A percentile compares a stretch with the other conserved stretches of the same genome.
Evolutionary conservation across 2,113 vertebrate species (phyloP).

Genomic region (Melierax canorus): DNA sequence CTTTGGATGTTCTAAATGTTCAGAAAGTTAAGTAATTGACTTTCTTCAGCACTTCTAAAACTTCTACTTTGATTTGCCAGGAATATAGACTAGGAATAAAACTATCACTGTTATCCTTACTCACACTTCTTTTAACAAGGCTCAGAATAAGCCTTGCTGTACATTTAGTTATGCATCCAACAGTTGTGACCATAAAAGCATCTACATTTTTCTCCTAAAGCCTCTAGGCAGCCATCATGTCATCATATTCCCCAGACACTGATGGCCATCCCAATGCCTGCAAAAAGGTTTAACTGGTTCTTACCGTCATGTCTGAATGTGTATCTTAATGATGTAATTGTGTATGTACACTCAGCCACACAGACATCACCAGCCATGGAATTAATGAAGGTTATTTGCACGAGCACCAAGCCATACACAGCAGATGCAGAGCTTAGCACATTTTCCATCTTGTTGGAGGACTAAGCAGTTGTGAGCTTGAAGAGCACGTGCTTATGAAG

Average conservation of each 20-base stretch:
- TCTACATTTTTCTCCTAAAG: background rate
- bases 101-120: background rate
- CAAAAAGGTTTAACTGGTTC: background rate
- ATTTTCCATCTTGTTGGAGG: background rate
- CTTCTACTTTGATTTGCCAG: background rate
- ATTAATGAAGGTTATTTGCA: background rate
- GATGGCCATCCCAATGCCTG: background rate
- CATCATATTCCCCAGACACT: background rate
- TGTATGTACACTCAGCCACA: background rate
- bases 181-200: background rate
- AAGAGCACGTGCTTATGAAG: fast-evolving
- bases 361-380: background rate
- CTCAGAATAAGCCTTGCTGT: background rate
- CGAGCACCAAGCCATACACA: background rate
- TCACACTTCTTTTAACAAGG: background rate
- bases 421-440: background rate
- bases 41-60: background rate
- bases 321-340: fast-evolving
- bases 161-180: background rate
- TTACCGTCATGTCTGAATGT: background rate
- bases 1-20: background rate
- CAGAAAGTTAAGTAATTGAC: background rate
- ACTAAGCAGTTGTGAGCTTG: background rate
- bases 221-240: background rate
- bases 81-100: background rate